Conservation (phyloP, 2,888 invertebrate species). For the Macropis europaea region DNA sequence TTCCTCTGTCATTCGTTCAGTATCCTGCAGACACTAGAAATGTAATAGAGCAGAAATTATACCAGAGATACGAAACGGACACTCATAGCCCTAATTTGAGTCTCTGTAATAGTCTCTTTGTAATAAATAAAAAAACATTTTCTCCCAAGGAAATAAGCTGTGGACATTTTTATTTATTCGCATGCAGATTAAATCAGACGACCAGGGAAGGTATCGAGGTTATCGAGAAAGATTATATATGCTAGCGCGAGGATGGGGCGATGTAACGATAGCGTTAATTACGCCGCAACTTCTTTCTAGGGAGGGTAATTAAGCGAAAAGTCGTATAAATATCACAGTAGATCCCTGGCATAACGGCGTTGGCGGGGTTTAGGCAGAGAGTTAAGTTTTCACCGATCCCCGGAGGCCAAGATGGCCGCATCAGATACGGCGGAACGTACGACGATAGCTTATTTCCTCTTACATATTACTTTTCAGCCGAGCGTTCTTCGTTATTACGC, state of each 20-base stretch:
- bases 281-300: constrained; percentile 69
- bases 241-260: constrained; percentile 25
- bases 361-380: constrained; percentile 60
- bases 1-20: too few relatives aligned
- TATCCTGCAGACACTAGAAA: too few relatives aligned
- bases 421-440: constrained; percentile 74
- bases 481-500: constrained; percentile 49
- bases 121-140: too few relatives aligned
- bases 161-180: too few relatives aligned
- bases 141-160: too few relatives aligned
- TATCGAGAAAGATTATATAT: constrained; percentile 27
- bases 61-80: too few relatives aligned
- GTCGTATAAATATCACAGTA: constrained; percentile 72
- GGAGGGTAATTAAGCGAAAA: constrained; percentile 71
- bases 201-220: background rate
- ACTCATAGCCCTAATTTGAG: too few relatives aligned
- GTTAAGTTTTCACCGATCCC: constrained; percentile 72
- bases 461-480: constrained; percentile 68
- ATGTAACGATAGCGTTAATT: constrained; percentile 70
- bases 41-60: too few relatives aligned
- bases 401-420: constrained; percentile 62
- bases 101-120: too few relatives aligned
- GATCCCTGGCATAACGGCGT: constrained; percentile 52
- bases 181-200: constrained; percentile 10
- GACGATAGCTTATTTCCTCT: constrained; percentile 72